Conservation (phyloP, 2,113 vertebrate genomes). For the Atherinomorus stipes region DNA sequence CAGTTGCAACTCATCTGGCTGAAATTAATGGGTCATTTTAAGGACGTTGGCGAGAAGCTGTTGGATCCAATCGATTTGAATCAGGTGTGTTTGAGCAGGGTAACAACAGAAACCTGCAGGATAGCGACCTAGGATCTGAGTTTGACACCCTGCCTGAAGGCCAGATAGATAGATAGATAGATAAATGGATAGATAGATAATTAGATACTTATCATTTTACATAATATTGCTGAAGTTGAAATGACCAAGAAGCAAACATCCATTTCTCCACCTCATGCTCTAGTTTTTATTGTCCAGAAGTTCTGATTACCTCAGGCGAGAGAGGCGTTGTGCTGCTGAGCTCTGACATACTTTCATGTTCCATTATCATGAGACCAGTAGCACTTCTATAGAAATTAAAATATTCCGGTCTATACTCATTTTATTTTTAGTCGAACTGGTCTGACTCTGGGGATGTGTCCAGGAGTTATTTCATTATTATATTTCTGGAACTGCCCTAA, state of each 20-base stretch:
- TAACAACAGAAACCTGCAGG: no score
- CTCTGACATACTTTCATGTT: neutral
- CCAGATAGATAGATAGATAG: no score
- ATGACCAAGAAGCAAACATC: neutral
- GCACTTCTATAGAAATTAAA: neutral
- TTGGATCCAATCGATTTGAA: no score
- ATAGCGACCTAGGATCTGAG: no score
- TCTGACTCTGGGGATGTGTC: neutral
- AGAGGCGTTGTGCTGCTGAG: neutral
- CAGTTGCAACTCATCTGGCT: no score
- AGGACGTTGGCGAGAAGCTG: no score
- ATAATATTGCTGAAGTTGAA: neutral
- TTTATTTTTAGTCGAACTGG: neutral
- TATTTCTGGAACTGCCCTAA: no score
- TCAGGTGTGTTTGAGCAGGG: no score
- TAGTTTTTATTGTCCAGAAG: neutral
- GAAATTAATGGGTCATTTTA: no score
- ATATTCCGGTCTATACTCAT: neutral
- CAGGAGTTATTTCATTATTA: neutral
- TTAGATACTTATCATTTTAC: neutral
- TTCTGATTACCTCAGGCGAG: neutral
- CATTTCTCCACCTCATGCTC: neutral
- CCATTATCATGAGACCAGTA: neutral
- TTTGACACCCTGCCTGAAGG: no score
- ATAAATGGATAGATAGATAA: no score